Conservation (phyloP, 2,888 invertebrate species). For the Galerucella calmariensis region DNA sequence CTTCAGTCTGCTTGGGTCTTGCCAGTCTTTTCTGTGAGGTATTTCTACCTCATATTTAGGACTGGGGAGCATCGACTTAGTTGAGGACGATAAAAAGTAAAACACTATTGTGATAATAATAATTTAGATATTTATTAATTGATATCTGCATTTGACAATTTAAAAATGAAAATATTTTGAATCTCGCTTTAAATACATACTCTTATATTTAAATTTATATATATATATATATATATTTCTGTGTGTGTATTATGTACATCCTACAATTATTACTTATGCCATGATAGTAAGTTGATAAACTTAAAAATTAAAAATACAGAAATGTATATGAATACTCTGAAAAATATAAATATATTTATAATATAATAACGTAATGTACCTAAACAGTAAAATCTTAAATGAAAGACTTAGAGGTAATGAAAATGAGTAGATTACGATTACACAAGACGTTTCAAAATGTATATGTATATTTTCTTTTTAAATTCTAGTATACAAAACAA, state of each 20-base stretch:
- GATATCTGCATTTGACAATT: constrained; percentile 33
- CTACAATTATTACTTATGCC: constrained; percentile 44
- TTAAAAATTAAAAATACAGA: constrained; percentile 56
- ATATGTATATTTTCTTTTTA: constrained; percentile 6
- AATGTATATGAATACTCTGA: constrained; percentile 64
- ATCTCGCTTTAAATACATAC: constrained; percentile 34
- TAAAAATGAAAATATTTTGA: constrained; percentile 35
- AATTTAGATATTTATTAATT: constrained; percentile 32
- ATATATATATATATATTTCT: constrained; percentile 22
- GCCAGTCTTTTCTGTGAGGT: too few species aligned
- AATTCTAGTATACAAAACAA: constrained; percentile 4
- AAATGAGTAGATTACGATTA: constrained; percentile 50
- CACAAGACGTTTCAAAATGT: constrained; percentile 37
- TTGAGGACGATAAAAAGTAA: constrained; percentile 11
- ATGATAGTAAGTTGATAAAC: constrained; percentile 52
- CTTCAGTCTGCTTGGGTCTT: too few species aligned
- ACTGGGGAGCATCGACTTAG: too few species aligned
- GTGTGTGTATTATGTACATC: constrained; percentile 31
- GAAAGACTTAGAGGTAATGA: constrained; percentile 58
- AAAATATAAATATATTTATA: constrained; percentile 60
- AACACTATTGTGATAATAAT: constrained; percentile 26
- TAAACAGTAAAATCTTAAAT: constrained; percentile 47
- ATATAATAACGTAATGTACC: constrained; percentile 35
- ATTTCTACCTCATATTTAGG: too few species aligned
- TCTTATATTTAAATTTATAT: constrained; percentile 29